Evolutionary conservation across 2,113 vertebrate genomes (phyloP).

Genomic region (Physeter macrocephalus): DNA sequence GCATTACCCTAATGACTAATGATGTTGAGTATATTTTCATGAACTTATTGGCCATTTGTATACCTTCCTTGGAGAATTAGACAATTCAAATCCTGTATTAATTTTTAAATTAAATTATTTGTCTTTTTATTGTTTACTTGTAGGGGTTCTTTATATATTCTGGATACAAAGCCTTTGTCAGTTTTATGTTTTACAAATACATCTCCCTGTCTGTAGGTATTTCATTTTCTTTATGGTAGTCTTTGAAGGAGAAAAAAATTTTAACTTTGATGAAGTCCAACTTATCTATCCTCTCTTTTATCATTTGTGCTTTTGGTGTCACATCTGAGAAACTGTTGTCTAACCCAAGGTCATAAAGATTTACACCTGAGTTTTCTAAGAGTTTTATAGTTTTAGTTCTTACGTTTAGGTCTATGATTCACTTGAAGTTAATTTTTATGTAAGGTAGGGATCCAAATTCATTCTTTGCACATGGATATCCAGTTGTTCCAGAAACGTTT

Average conservation of each 20-base stretch:
- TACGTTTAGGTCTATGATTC: not conserved
- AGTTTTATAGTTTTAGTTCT: not conserved
- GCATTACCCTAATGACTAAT: not conserved
- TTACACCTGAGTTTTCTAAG: not conserved
- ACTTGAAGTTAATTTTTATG: not conserved
- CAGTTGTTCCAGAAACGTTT: not conserved
- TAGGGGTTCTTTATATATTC: not conserved
- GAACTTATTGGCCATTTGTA: not conserved
- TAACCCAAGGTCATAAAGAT: not conserved
- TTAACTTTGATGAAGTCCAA: not conserved
- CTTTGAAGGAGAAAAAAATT: not conserved
- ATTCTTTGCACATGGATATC: not conserved
- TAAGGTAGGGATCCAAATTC: not conserved
- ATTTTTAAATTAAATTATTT: conserved; percentile 7
- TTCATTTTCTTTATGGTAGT: not conserved
- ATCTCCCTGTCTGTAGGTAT: not conserved
- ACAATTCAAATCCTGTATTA: not conserved
- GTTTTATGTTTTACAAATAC: not conserved
- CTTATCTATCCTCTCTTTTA: not conserved
- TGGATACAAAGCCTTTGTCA: not conserved
- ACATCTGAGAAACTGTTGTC: not conserved
- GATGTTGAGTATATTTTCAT: not conserved
- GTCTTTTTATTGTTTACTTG: not conserved
- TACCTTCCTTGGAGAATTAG: not conserved
- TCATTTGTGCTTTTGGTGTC: not conserved